Percentiles rank a stretch among this genome's conserved stretches.
Conservation (phyloP, 2,888 invertebrate genomes). For the Ypsolopha scabrella region DNA sequence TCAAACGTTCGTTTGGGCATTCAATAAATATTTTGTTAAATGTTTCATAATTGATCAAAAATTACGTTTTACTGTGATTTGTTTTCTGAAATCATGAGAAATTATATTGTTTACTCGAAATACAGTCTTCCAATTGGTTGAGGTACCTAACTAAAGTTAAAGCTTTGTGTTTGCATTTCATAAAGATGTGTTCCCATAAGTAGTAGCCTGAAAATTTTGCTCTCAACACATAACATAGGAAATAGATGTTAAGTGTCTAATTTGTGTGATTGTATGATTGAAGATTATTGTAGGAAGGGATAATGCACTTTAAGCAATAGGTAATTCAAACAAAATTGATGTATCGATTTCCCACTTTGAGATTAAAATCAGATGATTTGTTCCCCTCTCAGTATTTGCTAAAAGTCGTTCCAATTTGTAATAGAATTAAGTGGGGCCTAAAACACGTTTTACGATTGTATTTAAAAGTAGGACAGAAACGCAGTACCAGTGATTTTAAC, state of each 20-base stretch:
- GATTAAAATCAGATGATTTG: neutral
- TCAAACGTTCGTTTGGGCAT: too few relatives aligned
- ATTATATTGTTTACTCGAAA: constrained; percentile 19
- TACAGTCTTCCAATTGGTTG: constrained; percentile 57
- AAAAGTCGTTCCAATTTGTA: neutral
- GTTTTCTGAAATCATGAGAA: neutral
- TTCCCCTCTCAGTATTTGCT: neutral
- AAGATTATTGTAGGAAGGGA: neutral
- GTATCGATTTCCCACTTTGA: neutral
- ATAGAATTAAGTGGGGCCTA: neutral
- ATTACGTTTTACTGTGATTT: too few relatives aligned
- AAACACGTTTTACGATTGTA: neutral
- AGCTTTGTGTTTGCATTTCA: constrained; percentile 27
- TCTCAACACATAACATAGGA: constrained; percentile 3
- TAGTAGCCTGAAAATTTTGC: constrained; percentile 4
- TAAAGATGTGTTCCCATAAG: constrained; percentile 17
- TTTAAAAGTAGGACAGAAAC: neutral
- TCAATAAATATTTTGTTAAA: too few relatives aligned
- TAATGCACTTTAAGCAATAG: neutral
- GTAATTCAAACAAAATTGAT: neutral
- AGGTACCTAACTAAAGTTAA: constrained; percentile 16
- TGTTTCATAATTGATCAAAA: too few relatives aligned
- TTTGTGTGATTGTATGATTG: constrained; percentile 3
- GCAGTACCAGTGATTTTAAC: neutral
- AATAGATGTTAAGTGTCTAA: constrained; percentile 2